These are phyloP conservation scores for Lycaon pictus DNA, from an alignment of 2,113 vertebrate species.

Conservation along the genomic window DNA sequence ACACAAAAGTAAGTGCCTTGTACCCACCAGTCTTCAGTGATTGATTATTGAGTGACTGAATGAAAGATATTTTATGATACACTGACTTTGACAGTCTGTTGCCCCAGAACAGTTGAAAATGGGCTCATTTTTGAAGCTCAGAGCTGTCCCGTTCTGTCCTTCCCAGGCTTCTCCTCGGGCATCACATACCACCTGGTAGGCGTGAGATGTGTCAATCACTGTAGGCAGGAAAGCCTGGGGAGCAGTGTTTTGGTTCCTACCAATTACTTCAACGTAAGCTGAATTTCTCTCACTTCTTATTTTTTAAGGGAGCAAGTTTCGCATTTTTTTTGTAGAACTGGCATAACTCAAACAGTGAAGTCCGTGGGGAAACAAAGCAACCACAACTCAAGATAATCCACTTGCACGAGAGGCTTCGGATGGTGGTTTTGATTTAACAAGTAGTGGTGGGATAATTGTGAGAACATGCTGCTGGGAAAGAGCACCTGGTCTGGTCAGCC, in stretches of 20 bases:
- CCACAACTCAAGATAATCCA: neutral
- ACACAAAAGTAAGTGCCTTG: neutral
- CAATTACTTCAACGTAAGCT: neutral
- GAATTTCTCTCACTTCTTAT: neutral
- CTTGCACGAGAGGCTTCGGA: neutral
- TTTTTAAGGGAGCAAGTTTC: neutral
- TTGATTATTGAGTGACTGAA: neutral
- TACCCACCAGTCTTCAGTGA: neutral
- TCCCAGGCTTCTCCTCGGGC: neutral
- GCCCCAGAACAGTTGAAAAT: neutral
- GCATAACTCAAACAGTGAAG: neutral
- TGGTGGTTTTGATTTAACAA: neutral
- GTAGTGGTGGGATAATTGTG: neutral
- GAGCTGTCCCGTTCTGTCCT: fast-evolving
- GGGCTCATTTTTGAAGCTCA: neutral
- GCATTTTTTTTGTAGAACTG: neutral
- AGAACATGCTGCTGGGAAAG: neutral
- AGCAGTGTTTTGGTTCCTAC: neutral
- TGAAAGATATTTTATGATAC: neutral
- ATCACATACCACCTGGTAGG: fast-evolving
- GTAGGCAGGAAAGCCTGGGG: neutral
- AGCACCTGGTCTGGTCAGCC: neutral
- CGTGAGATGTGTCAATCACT: fast-evolving
- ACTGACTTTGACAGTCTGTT: neutral
- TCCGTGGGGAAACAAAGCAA: neutral